Evolutionary conservation across 2,888 invertebrate genomes (phyloP).

Genomic region (Scaptomyza parva): DNA sequence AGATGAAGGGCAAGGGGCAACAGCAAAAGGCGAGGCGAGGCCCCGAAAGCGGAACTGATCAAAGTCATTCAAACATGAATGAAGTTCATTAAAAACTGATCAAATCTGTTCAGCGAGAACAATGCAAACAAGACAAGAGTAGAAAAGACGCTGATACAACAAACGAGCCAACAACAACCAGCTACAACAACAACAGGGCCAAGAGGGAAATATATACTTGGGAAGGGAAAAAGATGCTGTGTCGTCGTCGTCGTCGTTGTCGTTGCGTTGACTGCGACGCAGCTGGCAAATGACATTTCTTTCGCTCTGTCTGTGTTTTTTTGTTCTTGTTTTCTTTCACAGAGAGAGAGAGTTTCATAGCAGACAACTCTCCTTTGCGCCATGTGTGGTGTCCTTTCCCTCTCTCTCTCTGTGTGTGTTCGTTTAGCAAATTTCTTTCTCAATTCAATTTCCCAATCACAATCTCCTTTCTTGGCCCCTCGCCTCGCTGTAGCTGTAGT

Average conservation of each 20-base stretch:
- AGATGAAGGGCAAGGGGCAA: slow-evolving; percentile 22
- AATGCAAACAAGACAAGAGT: slow-evolving; percentile 73
- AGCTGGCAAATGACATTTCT: slow-evolving; percentile 67
- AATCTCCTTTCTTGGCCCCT: no score
- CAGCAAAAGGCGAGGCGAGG: slow-evolving; percentile 34
- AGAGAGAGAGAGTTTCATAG: slow-evolving; percentile 50
- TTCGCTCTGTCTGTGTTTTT: slow-evolving; percentile 2
- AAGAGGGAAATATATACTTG: slow-evolving; percentile 26
- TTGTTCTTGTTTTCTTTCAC: background rate
- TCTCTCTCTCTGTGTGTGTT: background rate
- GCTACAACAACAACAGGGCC: slow-evolving; percentile 18
- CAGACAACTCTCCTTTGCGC: slow-evolving; percentile 30
- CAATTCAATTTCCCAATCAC: slow-evolving; percentile 17
- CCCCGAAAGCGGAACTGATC: slow-evolving; percentile 77
- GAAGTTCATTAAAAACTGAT: slow-evolving; percentile 84
- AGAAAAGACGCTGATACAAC: slow-evolving; percentile 68
- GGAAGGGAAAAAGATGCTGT: slow-evolving; percentile 41
- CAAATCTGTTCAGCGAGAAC: slow-evolving; percentile 81
- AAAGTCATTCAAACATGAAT: slow-evolving; percentile 82
- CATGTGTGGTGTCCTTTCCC: slow-evolving; percentile 6
- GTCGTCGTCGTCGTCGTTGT: background rate
- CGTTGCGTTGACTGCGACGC: slow-evolving; percentile 36
- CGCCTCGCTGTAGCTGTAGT: slow-evolving; percentile 32
- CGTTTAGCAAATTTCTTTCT: slow-evolving; percentile 7
- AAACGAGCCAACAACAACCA: slow-evolving; percentile 49